Base-by-base conservation (phyloP, 2,888 invertebrate species). In the Dynastes hyllus region DNA sequence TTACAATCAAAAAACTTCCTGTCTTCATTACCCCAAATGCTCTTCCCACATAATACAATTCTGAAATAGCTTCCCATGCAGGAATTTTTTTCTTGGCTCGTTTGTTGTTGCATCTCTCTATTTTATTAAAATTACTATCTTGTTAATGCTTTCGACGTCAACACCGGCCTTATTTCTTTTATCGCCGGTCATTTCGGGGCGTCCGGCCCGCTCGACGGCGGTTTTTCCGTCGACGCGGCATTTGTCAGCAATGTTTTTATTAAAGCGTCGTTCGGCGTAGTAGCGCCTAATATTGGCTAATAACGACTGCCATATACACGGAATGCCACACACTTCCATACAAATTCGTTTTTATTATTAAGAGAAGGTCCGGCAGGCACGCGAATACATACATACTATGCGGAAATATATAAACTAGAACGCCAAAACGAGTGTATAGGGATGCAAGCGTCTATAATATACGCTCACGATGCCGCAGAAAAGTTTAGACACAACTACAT, bases 271-370 rank as follows among this genome's bases (percentile, higher is more conserved):
- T n/a, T 16, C 40, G 37, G 27, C 45, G n/a, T 16, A 40, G 16
- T 53, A 73, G 58, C 58, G 37, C 40, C 73, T 73, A 58, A 73
- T 73, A 73, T 73, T 40, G 58, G 73, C 73, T 73, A 73, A 73
- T 73, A 73, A 73, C 73, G 58, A 13, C 29, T 2, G 13, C 13
- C 65, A 16, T 37, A 65, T 55, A 58, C 73, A 58, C 73, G 58
- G 51, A 73, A 32, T 27, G n/a, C 73, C 27, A 22, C 58, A 55
- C 58, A 40, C 71, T 58, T 73, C 55, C 71, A 71, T 55, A 71
- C 32, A n/a, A 67, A 67, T 67, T 67, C 73, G 58, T 55, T 73
- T 73, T 73, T 73, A 73, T 73, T 73, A 73, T 73, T 58, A 58
- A 37, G 73, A 73, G 27, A 69, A 69, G 69, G 69, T 27, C 69